Base-by-base conservation (phyloP, 2,888 invertebrate species). In the Nipponacmea schrenckii region DNA sequence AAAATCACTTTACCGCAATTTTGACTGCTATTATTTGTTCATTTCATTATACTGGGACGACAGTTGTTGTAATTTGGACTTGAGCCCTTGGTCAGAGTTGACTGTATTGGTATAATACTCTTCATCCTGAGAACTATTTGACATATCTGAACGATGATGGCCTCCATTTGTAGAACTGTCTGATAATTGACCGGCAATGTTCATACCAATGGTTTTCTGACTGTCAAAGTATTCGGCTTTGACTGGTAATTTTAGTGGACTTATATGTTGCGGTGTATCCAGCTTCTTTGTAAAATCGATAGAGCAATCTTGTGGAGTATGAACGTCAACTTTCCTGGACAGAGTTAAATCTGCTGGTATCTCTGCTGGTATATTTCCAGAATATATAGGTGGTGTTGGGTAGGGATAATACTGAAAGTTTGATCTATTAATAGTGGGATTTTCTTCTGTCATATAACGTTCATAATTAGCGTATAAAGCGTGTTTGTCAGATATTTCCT, bases 291-390 rank as follows among this genome's bases (percentile, higher is more conserved):
- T 56, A 3, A 56, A 56, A 24, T 56, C 56, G 39, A 39, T 39
- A 10, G 56, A 24, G 14, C 56, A 56, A 10, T 56, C 56, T 2
- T 56, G 20, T 56, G 20, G 20, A 20, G 56, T 15, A 24, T 24
- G 20, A 24, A 2, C 56, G 15, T 56, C 56, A 20, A 24, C 8
- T 56, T 56, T 56, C 14, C 56, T 56, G 20, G 20, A 24, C 12
- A 56, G 56, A 24, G 56, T 56, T 56, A 56, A 56, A 12, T 56
- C 56, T 24, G 56, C 56, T 56, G 56, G 56, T 24, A 24, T 56
- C 20, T 56, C 20, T 24, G 24, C 24, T 10, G 56, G 3, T n/a
- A 20, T 56, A 24, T 20, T 2, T 24, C 56, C 56, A 10, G 56
- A 24, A 56, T 56, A 56, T 24, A 56, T 56, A 56, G 24, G 56